Percentiles rank a stretch among this genome's conserved stretches.
These are phyloP conservation scores for Drosophila orena DNA, from an alignment of 1,140 invertebrate genomes.

Conservation along the genomic window DNA sequence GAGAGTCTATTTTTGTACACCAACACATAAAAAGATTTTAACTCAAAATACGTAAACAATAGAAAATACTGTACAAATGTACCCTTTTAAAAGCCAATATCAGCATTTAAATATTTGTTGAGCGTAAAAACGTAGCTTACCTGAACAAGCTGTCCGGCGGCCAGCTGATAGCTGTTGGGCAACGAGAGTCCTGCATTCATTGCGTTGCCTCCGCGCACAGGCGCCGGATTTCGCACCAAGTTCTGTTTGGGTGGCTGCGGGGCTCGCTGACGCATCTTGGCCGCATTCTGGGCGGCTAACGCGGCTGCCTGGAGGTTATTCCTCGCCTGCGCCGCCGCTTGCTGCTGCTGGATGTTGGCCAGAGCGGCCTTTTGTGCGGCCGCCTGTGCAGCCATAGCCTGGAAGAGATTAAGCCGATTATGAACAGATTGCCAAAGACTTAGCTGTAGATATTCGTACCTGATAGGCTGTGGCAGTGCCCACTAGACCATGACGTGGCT, in stretches of 20 bases:
- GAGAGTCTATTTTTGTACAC: not conserved
- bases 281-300: constrained; percentile 78
- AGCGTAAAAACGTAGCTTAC: constrained; percentile 27
- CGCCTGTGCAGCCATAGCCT: constrained; percentile 84
- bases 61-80: no score
- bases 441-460: constrained; percentile 23
- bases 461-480: constrained; percentile 85
- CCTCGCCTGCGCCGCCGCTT: constrained; percentile 72
- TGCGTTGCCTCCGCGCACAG: constrained; percentile 54
- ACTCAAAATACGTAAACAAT: no score
- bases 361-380: constrained; percentile 82
- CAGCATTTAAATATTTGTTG: not conserved
- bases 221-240: constrained; percentile 65
- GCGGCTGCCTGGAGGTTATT: constrained; percentile 80
- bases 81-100: not conserved
- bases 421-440: not conserved
- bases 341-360: constrained; percentile 80
- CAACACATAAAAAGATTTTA: not conserved
- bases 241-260: constrained; percentile 62
- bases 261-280: constrained; percentile 74
- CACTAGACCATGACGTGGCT: constrained; percentile 81
- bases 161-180: constrained; percentile 81
- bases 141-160: constrained; percentile 79
- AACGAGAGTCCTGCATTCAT: constrained; percentile 60
- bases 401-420: not conserved